A percentile compares a stretch with the other conserved stretches of the same genome.
Conservation (phyloP, 2,888 invertebrate genomes). For the Anthrax anthrax region DNA sequence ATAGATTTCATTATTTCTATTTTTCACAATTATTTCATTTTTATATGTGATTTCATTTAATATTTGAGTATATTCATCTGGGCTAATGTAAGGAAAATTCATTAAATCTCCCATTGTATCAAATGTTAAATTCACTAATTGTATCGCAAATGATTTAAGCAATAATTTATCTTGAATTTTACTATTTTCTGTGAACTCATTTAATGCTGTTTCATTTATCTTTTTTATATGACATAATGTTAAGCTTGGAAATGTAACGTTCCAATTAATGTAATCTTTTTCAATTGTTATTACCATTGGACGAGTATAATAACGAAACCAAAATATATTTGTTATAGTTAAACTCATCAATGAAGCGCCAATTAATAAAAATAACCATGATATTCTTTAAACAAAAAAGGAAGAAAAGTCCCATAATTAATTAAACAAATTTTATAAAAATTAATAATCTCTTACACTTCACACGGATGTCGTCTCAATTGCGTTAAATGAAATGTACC, state of each 20-base stretch:
- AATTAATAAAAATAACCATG: slow-evolving; percentile 7
- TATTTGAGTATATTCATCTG: slow-evolving; percentile 6
- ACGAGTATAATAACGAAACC: slow-evolving; percentile 10
- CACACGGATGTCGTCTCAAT: slow-evolving; percentile 5
- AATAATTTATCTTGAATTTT: slow-evolving; percentile 3
- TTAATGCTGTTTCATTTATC: slow-evolving; percentile 12
- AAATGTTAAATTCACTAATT: slow-evolving; percentile 7
- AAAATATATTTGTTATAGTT: slow-evolving; percentile 5
- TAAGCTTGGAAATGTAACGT: slow-evolving; percentile 14
- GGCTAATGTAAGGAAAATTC: slow-evolving; percentile 2
- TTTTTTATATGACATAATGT: slow-evolving; percentile 12
- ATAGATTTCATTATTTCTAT: slow-evolving; percentile 9
- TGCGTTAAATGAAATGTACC: slow-evolving; percentile 7
- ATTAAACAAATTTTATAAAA: too few species aligned
- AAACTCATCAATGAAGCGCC: not conserved
- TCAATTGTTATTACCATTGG: slow-evolving; percentile 13
- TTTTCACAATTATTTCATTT: slow-evolving; percentile 3
- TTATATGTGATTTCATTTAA: slow-evolving; percentile 6
- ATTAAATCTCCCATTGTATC: slow-evolving; percentile 3
- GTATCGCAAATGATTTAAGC: slow-evolving; percentile 3
- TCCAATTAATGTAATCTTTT: slow-evolving; percentile 14
- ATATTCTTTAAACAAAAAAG: slow-evolving; percentile 8
- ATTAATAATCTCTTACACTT: slow-evolving; percentile 7
- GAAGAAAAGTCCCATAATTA: too few species aligned
- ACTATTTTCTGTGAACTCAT: slow-evolving; percentile 8